Percentiles rank a stretch among this genome's conserved stretches.
Evolutionary conservation across 2,888 invertebrate genomes (phyloP).

Genomic region (Ectemnius cavifrons): DNA sequence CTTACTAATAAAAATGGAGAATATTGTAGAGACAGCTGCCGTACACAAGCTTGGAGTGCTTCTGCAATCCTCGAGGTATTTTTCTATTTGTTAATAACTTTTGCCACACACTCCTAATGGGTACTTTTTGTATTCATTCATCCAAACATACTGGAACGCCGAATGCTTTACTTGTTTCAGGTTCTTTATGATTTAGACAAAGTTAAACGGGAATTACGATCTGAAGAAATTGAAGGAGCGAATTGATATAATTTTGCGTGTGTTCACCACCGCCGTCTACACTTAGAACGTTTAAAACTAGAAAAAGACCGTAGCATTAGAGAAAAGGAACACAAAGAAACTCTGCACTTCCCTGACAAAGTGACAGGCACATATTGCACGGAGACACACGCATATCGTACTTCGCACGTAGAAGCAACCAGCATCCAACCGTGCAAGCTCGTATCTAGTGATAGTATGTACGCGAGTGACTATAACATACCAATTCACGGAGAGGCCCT

Average conservation of each 20-base stretch:
- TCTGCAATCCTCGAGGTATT: constrained; percentile 91
- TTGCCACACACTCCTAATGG: not conserved
- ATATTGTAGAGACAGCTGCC: constrained; percentile 91
- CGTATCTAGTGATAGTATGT: constrained; percentile 46
- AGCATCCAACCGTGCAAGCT: constrained; percentile 47
- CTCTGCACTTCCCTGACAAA: constrained; percentile 39
- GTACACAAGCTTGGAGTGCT: constrained; percentile 98
- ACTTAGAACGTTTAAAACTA: constrained; percentile 65
- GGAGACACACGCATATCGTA: constrained; percentile 75
- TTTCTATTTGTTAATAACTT: constrained; percentile 19
- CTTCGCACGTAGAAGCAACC: constrained; percentile 51
- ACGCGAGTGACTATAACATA: constrained; percentile 28
- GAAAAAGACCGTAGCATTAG: constrained; percentile 47
- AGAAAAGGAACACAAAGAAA: constrained; percentile 38
- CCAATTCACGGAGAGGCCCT: constrained; percentile 12
- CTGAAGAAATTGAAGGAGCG: constrained; percentile 39
- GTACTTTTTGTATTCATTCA: not conserved
- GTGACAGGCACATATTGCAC: constrained; percentile 58
- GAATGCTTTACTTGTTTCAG: constrained; percentile 62
- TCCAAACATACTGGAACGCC: not conserved
- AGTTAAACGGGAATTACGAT: constrained; percentile 70
- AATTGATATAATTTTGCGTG: constrained; percentile 77
- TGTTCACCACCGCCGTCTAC: constrained; percentile 72
- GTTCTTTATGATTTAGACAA: constrained; percentile 81
- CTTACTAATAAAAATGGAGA: constrained; percentile 93